Conservation (phyloP, 2,113 vertebrate genomes). For the Rhinopomastus cyanomelas region DNA sequence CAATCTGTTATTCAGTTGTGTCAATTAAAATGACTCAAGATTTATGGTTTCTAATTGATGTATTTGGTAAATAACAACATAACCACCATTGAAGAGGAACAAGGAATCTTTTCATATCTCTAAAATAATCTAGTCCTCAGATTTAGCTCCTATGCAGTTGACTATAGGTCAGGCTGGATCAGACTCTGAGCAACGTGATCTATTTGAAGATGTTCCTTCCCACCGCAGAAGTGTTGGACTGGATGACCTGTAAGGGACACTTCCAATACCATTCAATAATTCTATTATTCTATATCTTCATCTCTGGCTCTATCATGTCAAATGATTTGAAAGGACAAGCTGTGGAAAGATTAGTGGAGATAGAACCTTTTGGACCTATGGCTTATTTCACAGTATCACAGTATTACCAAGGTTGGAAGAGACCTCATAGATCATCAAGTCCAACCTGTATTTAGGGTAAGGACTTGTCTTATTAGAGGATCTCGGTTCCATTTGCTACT, state of each 20-base stretch:
- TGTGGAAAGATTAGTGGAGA: neutral
- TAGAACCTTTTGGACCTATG: neutral
- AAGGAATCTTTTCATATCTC: neutral
- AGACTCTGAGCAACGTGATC: no score
- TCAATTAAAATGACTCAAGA: neutral
- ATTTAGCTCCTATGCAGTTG: neutral
- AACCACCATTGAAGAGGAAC: neutral
- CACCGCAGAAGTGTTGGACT: no score
- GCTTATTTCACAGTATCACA: no score
- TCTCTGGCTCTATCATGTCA: neutral
- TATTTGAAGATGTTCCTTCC: no score
- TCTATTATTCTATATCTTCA: neutral
- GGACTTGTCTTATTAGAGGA: neutral
- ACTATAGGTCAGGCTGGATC: neutral
- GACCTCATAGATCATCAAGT: no score
- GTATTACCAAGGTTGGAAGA: no score
- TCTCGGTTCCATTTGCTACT: neutral
- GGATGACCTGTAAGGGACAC: no score
- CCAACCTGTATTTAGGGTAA: no score
- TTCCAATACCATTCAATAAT: no score
- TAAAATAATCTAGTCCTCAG: neutral
- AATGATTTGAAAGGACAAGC: neutral
- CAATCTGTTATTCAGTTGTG: conserved; percentile 35
- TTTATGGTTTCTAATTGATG: neutral
- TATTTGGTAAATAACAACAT: neutral